Conservation (phyloP, 2,113 vertebrate species). For the Naja naja region DNA sequence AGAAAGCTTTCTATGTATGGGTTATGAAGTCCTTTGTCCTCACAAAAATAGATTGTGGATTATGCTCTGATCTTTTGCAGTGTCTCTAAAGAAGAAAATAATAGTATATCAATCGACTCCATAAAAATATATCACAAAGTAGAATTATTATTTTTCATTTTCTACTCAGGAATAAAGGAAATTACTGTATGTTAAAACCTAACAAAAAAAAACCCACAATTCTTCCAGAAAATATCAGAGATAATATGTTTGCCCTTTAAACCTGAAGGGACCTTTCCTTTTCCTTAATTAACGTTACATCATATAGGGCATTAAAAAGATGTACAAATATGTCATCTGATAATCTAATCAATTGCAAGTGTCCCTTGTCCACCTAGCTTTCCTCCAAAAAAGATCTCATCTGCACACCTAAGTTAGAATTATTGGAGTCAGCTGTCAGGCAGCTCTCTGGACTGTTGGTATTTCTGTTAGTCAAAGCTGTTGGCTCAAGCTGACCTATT, state of each 20-base stretch:
- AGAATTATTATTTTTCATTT: slow-evolving; percentile 14
- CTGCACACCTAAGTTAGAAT: slow-evolving; percentile 52
- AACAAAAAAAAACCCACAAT: neutral
- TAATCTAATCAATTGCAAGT: slow-evolving; percentile 53
- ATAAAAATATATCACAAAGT: neutral
- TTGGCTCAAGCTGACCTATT: slow-evolving; percentile 46
- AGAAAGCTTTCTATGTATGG: neutral
- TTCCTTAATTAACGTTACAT: slow-evolving; percentile 46
- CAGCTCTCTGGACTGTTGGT: slow-evolving; percentile 42
- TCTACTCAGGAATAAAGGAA: slow-evolving; percentile 26
- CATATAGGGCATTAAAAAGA: slow-evolving; percentile 50
- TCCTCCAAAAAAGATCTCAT: slow-evolving; percentile 48
- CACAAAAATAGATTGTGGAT: neutral
- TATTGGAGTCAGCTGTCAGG: slow-evolving; percentile 53
- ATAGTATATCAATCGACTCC: neutral
- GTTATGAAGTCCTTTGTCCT: neutral
- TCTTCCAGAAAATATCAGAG: slow-evolving; percentile 1
- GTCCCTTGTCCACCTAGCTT: slow-evolving; percentile 37
- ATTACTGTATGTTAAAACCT: slow-evolving; percentile 13
- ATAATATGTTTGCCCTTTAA: slow-evolving; percentile 21
- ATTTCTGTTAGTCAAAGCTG: slow-evolving; percentile 47
- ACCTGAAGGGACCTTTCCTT: slow-evolving; percentile 35
- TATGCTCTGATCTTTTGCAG: neutral
- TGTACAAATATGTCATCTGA: slow-evolving; percentile 30
- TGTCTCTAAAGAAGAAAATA: neutral